Conservation (phyloP, 2,888 invertebrate species). For the Trachelus tabidus region DNA sequence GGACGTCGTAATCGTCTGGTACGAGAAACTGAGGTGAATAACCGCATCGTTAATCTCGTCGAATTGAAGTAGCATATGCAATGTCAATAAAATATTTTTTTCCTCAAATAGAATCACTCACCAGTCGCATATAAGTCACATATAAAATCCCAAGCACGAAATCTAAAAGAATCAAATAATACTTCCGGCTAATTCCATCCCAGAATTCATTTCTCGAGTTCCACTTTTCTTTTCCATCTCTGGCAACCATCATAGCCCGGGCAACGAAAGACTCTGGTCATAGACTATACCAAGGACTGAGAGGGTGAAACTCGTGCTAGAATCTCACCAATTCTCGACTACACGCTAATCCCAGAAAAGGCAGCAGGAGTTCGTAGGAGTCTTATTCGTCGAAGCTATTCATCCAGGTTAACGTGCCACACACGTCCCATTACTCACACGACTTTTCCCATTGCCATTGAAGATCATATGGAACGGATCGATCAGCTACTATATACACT, state of each 20-base stretch:
- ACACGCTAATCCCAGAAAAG: conserved; percentile 40
- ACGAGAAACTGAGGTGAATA: neutral
- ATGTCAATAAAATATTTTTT: neutral
- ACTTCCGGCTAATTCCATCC: neutral
- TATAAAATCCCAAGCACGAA: neutral
- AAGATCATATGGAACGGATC: neutral
- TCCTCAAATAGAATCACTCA: neutral
- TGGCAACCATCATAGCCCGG: too few species aligned
- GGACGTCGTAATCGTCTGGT: neutral
- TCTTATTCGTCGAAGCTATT: conserved; percentile 32
- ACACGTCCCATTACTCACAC: conserved; percentile 33
- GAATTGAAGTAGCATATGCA: neutral
- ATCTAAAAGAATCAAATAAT: neutral
- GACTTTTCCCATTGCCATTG: conserved; percentile 2
- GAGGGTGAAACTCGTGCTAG: conserved; percentile 52
- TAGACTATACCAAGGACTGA: conserved; percentile 10
- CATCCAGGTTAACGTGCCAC: conserved; percentile 56
- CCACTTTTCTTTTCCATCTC: too few species aligned
- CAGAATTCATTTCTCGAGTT: neutral
- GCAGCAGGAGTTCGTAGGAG: neutral
- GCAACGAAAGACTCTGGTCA: neutral
- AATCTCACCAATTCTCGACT: conserved; percentile 54
- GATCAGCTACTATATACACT: neutral
- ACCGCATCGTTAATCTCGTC: neutral
- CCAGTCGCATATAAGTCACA: neutral